A percentile compares a stretch with the other conserved stretches of the same genome.
Evolutionary conservation across 2,113 vertebrate genomes (phyloP).

Genomic region (Symphodus melops): DNA sequence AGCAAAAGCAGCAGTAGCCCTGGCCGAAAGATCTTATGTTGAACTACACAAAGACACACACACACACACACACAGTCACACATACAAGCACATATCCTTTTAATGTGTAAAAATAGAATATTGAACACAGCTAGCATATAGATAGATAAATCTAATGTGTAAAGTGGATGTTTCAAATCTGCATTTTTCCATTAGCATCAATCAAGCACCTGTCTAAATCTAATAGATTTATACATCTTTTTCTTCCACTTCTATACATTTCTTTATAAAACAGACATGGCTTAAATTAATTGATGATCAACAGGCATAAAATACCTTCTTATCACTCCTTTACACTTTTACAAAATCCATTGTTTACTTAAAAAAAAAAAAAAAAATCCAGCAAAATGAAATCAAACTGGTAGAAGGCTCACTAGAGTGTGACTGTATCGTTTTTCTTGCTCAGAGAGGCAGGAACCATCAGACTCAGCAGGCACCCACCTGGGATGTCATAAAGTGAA

Average conservation of each 20-base stretch:
- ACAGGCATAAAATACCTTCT: conserved; percentile 72
- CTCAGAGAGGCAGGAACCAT: conserved; percentile 37
- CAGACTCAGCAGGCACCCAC: conserved; percentile 60
- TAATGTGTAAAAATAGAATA: conserved; percentile 80
- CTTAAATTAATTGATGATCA: conserved; percentile 78
- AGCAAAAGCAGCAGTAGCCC: conserved; percentile 59
- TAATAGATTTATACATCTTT: conserved; percentile 73
- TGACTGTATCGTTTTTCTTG: conserved; percentile 47
- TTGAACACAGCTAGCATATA: conserved; percentile 71
- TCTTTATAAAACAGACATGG: conserved; percentile 83
- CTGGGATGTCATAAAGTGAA: conserved; percentile 41
- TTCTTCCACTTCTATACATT: conserved; percentile 68
- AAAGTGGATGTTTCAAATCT: conserved; percentile 77
- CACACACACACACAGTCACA: conserved; percentile 62
- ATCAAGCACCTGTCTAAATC: conserved; percentile 70
- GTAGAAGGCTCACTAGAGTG: conserved; percentile 41
- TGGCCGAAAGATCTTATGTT: conserved; percentile 55
- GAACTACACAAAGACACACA: conserved; percentile 70
- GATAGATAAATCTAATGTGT: conserved; percentile 67
- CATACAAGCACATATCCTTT: conserved; percentile 72
- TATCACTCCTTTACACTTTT: conserved; percentile 60
- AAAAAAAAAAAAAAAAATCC: conserved; percentile 26
- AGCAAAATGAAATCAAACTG: conserved; percentile 50
- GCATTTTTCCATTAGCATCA: conserved; percentile 67
- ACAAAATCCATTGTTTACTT: conserved; percentile 60